A percentile compares a stretch with the other conserved stretches of the same genome.
Conservation (phyloP, 2,888 invertebrate species). For the Agonopterix arenella region DNA sequence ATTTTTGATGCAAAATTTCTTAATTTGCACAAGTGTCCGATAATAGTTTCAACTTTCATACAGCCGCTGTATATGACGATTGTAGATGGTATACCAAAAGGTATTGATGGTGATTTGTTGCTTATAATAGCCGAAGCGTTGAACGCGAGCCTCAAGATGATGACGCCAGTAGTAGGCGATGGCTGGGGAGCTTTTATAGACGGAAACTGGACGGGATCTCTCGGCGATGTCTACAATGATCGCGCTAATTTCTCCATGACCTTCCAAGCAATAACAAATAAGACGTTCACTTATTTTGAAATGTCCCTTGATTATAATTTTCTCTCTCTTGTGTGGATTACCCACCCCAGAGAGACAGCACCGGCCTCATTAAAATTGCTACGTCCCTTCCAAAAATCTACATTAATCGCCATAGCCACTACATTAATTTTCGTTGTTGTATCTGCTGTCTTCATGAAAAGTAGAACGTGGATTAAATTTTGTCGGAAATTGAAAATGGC, state of each 20-base stretch:
- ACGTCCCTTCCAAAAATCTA: constrained; percentile 36
- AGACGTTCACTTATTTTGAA: constrained; percentile 43
- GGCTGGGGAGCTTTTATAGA: constrained; percentile 49
- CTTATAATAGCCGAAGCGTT: constrained; percentile 35
- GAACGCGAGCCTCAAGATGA: constrained; percentile 41
- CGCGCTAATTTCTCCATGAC: constrained; percentile 60
- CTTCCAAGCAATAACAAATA: constrained; percentile 42
- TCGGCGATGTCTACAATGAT: constrained; percentile 47
- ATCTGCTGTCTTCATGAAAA: constrained; percentile 31
- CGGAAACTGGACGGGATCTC: constrained; percentile 54
- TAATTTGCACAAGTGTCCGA: constrained; percentile 42
- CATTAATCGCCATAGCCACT: constrained; percentile 32
- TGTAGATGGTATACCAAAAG: constrained; percentile 29
- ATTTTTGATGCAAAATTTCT: neutral
- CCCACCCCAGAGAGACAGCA: constrained; percentile 35
- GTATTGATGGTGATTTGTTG: constrained; percentile 52
- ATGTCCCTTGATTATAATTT: constrained; percentile 40
- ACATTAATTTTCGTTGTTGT: constrained; percentile 39
- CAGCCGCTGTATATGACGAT: constrained; percentile 50
- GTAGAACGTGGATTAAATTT: constrained; percentile 20
- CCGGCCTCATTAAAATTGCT: constrained; percentile 49
- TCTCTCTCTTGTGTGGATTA: constrained; percentile 42
- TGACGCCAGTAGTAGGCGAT: constrained; percentile 37
- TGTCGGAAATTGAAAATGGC: constrained; percentile 14
- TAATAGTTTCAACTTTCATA: constrained; percentile 48